Percentiles rank a stretch among this genome's conserved stretches.
Evolutionary conservation across 1,140 invertebrate genomes (phyloP).

Genomic region (Tetramorium simillimum): DNA sequence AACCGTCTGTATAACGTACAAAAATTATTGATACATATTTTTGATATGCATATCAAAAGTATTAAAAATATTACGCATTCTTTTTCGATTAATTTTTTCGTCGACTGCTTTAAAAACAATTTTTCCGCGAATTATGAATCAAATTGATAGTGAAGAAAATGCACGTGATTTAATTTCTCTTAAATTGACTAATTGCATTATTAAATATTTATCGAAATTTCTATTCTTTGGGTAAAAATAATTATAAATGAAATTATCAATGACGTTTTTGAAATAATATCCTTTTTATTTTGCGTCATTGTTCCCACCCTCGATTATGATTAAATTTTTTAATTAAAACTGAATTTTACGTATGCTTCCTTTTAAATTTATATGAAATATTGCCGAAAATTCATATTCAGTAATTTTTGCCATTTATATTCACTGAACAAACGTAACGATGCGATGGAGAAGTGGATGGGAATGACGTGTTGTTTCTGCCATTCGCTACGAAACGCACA

Average conservation of each 20-base stretch:
- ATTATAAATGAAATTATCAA: slow-evolving; percentile 14
- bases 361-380: slow-evolving; percentile 44
- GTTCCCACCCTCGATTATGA: neutral
- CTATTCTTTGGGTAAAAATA: neutral
- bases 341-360: neutral
- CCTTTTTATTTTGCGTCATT: neutral
- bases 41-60: neutral
- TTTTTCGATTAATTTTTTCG: neutral
- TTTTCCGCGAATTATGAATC: neutral
- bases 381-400: slow-evolving; percentile 31
- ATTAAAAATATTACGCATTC: neutral
- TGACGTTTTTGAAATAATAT: neutral
- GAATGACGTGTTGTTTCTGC: slow-evolving; percentile 48
- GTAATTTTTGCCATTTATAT: slow-evolving; percentile 42
- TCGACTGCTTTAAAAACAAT: neutral
- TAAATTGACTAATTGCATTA: neutral
- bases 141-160: neutral
- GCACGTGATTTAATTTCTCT: neutral
- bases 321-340: slow-evolving; percentile 46
- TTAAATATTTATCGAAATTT: slow-evolving; percentile 9
- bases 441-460: slow-evolving; percentile 8
- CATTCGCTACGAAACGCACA: neutral
- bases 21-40: slow-evolving; percentile 4
- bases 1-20: neutral
- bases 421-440: slow-evolving; percentile 20